Conservation (phyloP, 2,888 invertebrate genomes). For the Cepaea hortensis region DNA sequence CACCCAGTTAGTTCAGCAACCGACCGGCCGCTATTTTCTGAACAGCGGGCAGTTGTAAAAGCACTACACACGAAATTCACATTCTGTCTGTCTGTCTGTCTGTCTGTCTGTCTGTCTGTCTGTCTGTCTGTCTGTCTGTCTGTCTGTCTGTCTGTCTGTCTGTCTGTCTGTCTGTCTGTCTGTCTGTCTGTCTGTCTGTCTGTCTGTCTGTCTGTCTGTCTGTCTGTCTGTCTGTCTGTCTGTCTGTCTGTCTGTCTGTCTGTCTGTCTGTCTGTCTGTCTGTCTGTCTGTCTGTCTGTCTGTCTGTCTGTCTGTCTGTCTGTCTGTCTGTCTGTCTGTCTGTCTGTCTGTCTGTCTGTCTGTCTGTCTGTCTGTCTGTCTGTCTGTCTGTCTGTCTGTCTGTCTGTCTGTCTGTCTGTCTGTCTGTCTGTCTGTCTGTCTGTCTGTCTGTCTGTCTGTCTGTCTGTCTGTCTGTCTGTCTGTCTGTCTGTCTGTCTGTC, state of each 20-base stretch:
- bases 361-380: no score
- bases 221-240: background rate
- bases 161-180: constrained; percentile 8
- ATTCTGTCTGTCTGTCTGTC: background rate
- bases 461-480: no score
- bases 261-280: constrained; percentile 1
- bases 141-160: constrained; percentile 12
- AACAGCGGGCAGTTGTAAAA: no score
- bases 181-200: constrained; percentile 4
- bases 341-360: no score
- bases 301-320: background rate
- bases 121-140: constrained; percentile 13
- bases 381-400: no score
- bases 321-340: background rate
- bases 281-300: constrained; percentile 1
- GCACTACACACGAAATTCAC: no score
- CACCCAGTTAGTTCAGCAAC: no score
- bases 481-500: no score
- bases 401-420: no score
- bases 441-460: no score
- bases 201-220: background rate
- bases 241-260: background rate
- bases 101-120: constrained; percentile 7
- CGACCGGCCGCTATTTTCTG: no score
- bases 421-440: no score